Evolutionary conservation across 2,797 vertebrate genomes (phyloP).

Genomic region (Tiaroga cobitis): DNA sequence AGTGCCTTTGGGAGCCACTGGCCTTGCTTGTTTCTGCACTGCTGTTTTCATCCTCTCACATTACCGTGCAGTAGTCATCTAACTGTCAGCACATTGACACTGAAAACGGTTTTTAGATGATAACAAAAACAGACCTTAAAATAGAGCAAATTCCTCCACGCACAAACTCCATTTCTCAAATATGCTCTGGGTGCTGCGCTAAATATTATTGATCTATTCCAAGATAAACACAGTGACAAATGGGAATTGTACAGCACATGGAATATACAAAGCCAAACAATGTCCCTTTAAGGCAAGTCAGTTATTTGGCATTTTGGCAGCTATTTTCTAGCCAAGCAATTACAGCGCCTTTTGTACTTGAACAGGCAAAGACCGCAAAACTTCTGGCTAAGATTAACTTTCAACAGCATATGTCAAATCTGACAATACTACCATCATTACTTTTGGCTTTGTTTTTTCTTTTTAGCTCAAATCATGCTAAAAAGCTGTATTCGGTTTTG

Average conservation of each 20-base stretch:
- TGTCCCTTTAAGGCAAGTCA: background rate
- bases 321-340: background rate
- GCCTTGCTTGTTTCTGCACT: background rate
- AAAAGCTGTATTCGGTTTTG: background rate
- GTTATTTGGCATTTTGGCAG: background rate
- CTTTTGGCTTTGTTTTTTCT: background rate
- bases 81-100: slow-evolving; percentile 33
- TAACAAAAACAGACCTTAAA: slow-evolving; percentile 40
- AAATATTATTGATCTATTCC: slow-evolving; percentile 44
- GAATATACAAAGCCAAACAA: background rate
- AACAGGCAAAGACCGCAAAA: background rate
- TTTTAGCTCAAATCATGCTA: background rate
- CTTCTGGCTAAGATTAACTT: background rate
- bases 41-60: background rate
- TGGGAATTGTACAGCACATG: background rate
- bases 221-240: slow-evolving; percentile 35
- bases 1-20: background rate
- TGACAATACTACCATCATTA: background rate
- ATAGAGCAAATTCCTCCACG: slow-evolving; percentile 31
- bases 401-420: background rate
- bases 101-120: slow-evolving; percentile 11
- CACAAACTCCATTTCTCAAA: background rate
- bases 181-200: background rate
- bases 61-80: background rate
- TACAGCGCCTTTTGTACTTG: background rate